These are phyloP conservation scores for Hylaeus anthracinus DNA, from an alignment of 1,140 invertebrate genomes.

Conservation along the genomic window DNA sequence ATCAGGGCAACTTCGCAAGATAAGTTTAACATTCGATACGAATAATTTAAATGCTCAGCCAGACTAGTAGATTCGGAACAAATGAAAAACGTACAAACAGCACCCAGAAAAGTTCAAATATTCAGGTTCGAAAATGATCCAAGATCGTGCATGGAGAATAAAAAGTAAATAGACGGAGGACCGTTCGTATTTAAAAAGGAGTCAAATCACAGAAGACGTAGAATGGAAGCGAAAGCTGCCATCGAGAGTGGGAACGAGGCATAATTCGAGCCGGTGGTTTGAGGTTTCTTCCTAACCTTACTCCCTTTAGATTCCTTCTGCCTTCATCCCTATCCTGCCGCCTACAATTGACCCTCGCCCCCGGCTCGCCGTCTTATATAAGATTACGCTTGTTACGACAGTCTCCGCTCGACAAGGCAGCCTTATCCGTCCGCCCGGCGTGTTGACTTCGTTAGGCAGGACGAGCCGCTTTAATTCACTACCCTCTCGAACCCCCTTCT, in stretches of 20 bases:
- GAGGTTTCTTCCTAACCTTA: slow-evolving; percentile 60
- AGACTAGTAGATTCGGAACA: no score
- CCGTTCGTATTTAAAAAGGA: neutral
- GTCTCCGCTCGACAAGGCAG: slow-evolving; percentile 67
- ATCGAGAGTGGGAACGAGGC: slow-evolving; percentile 58
- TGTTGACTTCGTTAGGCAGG: slow-evolving; percentile 77
- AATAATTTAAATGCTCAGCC: no score
- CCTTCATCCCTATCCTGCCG: slow-evolving; percentile 45
- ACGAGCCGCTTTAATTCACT: slow-evolving; percentile 76
- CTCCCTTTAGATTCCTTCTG: slow-evolving; percentile 31
- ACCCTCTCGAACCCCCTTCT: slow-evolving; percentile 52
- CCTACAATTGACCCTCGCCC: slow-evolving; percentile 72
- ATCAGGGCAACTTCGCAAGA: no score
- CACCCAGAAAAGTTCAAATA: no score
- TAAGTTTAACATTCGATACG: no score
- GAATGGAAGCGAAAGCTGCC: slow-evolving; percentile 43
- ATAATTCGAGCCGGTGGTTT: slow-evolving; percentile 62
- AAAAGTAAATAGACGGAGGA: neutral
- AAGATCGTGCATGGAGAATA: neutral
- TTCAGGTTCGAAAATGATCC: neutral
- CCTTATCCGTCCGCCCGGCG: slow-evolving; percentile 61
- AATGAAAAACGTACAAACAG: neutral
- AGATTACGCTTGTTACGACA: slow-evolving; percentile 79
- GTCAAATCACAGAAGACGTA: neutral
- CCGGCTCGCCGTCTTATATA: slow-evolving; percentile 69